Evolutionary conservation across 2,888 invertebrate species (phyloP).

Genomic region (Xestia ashworthii): DNA sequence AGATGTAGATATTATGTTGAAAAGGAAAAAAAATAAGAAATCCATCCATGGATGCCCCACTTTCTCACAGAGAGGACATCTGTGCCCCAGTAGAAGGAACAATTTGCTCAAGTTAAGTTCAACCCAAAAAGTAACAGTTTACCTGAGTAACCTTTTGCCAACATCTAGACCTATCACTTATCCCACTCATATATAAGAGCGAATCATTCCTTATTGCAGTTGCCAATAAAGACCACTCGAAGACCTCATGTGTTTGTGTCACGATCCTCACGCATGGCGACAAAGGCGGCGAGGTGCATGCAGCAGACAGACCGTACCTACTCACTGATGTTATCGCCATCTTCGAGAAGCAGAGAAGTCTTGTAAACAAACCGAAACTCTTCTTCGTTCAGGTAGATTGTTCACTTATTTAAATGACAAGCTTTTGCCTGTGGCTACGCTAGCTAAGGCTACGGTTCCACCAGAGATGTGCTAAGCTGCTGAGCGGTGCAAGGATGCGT

Average conservation of each 20-base stretch:
- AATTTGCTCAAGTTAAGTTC: too few species aligned
- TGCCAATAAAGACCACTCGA: slow-evolving; percentile 73
- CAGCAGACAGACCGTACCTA: slow-evolving; percentile 76
- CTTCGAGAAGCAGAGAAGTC: slow-evolving; percentile 70
- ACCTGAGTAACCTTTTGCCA: neutral
- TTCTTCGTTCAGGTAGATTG: slow-evolving; percentile 78
- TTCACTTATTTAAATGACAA: neutral
- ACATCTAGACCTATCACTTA: neutral
- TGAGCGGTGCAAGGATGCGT: too few species aligned
- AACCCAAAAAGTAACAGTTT: too few species aligned
- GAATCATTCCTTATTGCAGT: slow-evolving; percentile 67
- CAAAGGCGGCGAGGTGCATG: slow-evolving; percentile 72
- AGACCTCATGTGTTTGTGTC: slow-evolving; percentile 79
- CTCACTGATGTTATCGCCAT: slow-evolving; percentile 72
- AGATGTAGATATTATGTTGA: too few species aligned
- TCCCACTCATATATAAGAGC: neutral
- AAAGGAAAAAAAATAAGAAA: too few species aligned
- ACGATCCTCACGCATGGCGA: slow-evolving; percentile 81
- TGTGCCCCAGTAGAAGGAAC: too few species aligned
- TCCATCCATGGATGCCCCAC: too few species aligned
- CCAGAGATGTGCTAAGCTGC: too few species aligned
- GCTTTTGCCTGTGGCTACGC: neutral
- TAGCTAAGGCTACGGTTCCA: too few species aligned
- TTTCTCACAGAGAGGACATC: too few species aligned
- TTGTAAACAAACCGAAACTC: slow-evolving; percentile 79